Evolutionary conservation across 92 coral and sea anemone genomes (phyloP), one percentile per base, ranked within the genome.

Genomic region (Phenganax subtilis): DNA sequence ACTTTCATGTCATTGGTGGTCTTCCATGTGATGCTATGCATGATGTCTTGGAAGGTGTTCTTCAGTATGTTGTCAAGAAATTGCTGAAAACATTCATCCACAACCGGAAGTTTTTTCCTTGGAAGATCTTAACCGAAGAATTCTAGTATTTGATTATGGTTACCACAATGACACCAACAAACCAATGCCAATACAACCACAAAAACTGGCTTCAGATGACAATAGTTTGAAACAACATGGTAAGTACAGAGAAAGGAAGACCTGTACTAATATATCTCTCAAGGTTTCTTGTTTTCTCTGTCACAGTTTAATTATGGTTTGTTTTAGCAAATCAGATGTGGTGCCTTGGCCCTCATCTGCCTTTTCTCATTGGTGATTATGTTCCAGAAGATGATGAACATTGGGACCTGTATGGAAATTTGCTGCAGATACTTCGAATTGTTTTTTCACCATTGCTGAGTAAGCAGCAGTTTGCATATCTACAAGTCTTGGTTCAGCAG

Each of bases 281-380:
- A 9, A 11, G 15, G 31, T 65, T 28, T 17, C 25, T 44, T 65
- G 71, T 65, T 10, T 65, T 65, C 47, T 75, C 64, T 47, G 52
- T 31, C 47, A 37, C 47, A 1, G 47, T 37, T 37, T 37, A 37
- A 37, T 54, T 85, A n/a, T 47, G 28, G 12, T 85, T 31, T 66
- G 51, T 75, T 84, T 17, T 75, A 87, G 92, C 92, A 80, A 81
- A 84, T 80, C 92, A 89, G 84, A 89, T 89, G 88, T 89, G 90
- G 92, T 89, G 88, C 64, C 85, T 89, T 55, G 88, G 86, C 12
- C 57, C 82, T 12, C 73, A 81, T 66, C 84, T 89, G 12, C 92
- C 92, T 25, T 59, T 87, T 20, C 55, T 87, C 65, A 72, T 85
- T 55, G 90, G 90, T 66, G 82, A 85, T 52, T 68, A 87, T 54